Conservation (phyloP, 2,888 invertebrate genomes). For the Cantharis rustica region DNA sequence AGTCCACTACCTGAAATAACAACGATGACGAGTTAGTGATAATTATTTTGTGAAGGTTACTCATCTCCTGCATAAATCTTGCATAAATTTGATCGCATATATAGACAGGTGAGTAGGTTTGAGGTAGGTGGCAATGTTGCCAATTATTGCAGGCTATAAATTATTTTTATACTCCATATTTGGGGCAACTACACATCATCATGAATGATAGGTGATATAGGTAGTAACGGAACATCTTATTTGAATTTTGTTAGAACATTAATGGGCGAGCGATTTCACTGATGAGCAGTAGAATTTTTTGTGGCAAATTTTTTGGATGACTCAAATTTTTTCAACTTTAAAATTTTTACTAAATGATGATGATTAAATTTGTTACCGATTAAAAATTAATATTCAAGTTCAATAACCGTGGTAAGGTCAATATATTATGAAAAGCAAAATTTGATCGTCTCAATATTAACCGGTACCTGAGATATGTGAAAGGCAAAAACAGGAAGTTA, state of each 20-base stretch:
- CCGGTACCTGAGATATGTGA: not conserved
- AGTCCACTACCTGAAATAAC: conserved; percentile 59
- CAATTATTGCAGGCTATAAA: conserved; percentile 24
- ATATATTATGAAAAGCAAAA: conserved; percentile 6
- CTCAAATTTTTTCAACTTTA: not conserved
- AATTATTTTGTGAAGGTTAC: conserved; percentile 43
- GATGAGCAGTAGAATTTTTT: not conserved
- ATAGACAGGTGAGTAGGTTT: conserved; percentile 28
- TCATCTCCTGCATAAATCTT: conserved; percentile 32
- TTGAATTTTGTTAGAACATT: conserved; percentile 6
- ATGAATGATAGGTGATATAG: conserved; percentile 14
- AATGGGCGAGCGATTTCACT: not conserved
- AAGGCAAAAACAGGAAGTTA: not conserved
- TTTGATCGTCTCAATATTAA: not conserved
- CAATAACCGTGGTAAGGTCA: conserved; percentile 27
- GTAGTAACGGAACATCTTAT: conserved; percentile 19
- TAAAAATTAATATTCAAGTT: conserved; percentile 11
- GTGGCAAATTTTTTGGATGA: not conserved
- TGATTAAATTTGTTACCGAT: not conserved
- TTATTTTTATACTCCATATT: conserved; percentile 29
- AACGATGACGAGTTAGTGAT: conserved; percentile 36
- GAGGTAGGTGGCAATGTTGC: conserved; percentile 27
- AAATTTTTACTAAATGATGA: not conserved
- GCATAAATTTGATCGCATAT: conserved; percentile 28
- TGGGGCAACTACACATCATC: conserved; percentile 17